These are phyloP conservation scores for Leptinotarsa peninsularis DNA, from an alignment of 2,888 invertebrate species.

Conservation along the genomic window DNA sequence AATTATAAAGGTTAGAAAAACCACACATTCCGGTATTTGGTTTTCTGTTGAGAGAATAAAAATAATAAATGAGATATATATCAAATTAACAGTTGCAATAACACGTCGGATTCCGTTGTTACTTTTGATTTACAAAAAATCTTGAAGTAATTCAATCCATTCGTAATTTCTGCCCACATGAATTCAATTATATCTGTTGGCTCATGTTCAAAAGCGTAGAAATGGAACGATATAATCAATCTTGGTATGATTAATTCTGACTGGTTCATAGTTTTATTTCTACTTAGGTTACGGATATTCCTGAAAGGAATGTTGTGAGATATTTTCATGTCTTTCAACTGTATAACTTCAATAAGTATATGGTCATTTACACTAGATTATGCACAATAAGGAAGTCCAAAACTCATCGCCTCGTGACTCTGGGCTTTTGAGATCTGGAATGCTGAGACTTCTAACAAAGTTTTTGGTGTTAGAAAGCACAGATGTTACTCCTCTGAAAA, in stretches of 20 bases:
- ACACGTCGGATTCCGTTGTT: not conserved
- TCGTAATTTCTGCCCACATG: conserved; percentile 4
- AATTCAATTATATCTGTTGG: conserved; percentile 6
- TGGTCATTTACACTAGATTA: no score
- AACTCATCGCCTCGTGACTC: no score
- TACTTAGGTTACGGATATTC: no score
- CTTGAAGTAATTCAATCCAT: not conserved
- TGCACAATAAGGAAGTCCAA: no score
- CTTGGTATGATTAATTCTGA: not conserved
- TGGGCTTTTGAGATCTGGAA: no score
- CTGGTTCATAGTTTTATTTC: no score
- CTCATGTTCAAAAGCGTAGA: not conserved
- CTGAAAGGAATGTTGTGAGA: no score
- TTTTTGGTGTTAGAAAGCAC: no score
- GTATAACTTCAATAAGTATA: no score
- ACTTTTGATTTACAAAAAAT: not conserved
- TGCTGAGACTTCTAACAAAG: no score
- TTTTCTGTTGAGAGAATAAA: not conserved
- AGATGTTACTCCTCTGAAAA: no score
- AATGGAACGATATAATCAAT: not conserved
- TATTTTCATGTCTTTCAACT: no score
- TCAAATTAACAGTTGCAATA: not conserved
- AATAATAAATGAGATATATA: not conserved
- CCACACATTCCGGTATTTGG: not conserved
- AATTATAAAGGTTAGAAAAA: not conserved